phyloP scores from a whole-genome alignment of 1,140 invertebrate genomes.

The Sarcophaga bullata region DNA sequence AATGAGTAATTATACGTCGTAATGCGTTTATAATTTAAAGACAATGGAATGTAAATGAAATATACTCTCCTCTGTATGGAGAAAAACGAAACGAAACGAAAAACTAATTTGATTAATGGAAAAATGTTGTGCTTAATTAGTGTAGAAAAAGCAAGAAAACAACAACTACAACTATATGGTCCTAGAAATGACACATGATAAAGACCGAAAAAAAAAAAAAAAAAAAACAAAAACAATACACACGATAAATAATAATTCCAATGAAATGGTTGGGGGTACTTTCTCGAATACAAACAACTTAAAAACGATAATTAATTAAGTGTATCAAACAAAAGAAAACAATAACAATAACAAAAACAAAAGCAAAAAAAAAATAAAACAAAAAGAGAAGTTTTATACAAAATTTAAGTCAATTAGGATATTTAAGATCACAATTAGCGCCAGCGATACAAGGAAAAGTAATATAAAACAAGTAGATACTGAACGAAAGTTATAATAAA shows the following conservation, averaged over 20 bases:
- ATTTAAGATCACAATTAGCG: no score
- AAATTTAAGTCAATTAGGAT: no score
- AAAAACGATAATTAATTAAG: constrained; percentile 28
- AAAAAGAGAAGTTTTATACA: neutral
- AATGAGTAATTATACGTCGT: no score
- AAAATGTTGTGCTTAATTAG: constrained; percentile 36
- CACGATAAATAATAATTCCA: neutral
- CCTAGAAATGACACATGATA: neutral
- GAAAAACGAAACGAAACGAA: constrained; percentile 12
- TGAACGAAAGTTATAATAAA: neutral
- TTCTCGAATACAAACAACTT: neutral
- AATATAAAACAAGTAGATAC: neutral
- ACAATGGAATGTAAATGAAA: no score
- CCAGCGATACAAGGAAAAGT: neutral
- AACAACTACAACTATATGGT: neutral
- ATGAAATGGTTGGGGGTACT: neutral
- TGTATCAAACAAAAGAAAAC: constrained; percentile 29
- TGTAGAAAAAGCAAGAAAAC: constrained; percentile 2
- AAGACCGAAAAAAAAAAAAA: neutral
- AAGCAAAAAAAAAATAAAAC: neutral
- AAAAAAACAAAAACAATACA: neutral
- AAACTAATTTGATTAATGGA: constrained; percentile 39
- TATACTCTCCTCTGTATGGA: no score
- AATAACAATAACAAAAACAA: constrained; percentile 10
- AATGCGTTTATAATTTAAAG: no score